Base-by-base conservation (phyloP, 2,888 invertebrate genomes). In the Tanypteryx hageni region DNA sequence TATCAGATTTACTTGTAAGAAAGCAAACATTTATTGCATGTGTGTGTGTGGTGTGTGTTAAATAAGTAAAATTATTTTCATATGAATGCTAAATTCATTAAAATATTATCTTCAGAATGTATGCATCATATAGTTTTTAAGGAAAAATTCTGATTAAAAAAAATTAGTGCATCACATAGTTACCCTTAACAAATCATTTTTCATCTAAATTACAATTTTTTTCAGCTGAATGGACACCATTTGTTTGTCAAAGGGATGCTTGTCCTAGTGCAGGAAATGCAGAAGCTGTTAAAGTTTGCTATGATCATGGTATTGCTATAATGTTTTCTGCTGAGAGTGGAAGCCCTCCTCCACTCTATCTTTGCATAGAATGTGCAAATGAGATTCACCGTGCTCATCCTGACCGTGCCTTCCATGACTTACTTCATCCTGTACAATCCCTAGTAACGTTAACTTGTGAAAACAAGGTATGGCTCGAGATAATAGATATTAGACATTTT, bases 301-400 rank as follows among this genome's bases (percentile, higher is more conserved):
- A 98, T 95, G 98, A 99, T 95, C 99, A 99, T 95, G 97, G 97
- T 94, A 97, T 98, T 94, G 98, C 98, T 94, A 98, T 98, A 93
- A 97, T 97, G 31, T 98, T 98, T 95, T 97, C 98, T 0, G 93
- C 94, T 16, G 92, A 92, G 68, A 97, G 97, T 0, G 98, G 98
- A 95, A 97, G 97, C 92, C 98, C 99, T 0, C 99, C 99, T 27
- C 99, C 99, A 0, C 96, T 99, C 14, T 99, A 99, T 95, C 96
- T 99, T 5, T 99, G 99, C 95, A 98, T 99, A 93, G 99, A 99
- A 95, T 99, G 99, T 95, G 98, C 98, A 83, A 98, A 98, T 95
- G 97, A 98, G 95, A 98, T 98, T 93, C 98, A 98, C 94, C 96
- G 98, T 58, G 98, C 98, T 94, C 98, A 98, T 94, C 97, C 98